Conservation (phyloP, 2,113 vertebrate genomes). For the Pardalotus punctatus region DNA sequence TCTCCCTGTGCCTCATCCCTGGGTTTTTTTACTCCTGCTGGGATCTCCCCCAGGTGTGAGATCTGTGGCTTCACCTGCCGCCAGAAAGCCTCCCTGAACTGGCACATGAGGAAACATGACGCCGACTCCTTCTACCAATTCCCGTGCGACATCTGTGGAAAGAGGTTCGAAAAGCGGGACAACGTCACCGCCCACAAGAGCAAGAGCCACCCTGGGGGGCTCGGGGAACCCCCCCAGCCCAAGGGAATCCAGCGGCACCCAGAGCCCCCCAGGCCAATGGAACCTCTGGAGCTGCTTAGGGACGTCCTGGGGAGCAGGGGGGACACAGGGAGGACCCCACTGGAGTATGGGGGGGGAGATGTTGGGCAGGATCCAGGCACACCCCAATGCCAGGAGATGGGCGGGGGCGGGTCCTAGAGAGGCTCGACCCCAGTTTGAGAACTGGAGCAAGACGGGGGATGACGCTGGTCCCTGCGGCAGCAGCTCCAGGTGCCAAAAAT, state of each 20-base stretch:
- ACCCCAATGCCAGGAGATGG: not conserved
- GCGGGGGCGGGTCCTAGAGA: not conserved
- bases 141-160: slow-evolving; percentile 80
- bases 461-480: accelerated
- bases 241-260: not conserved
- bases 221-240: accelerated
- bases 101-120: slow-evolving; percentile 84
- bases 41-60: slow-evolving; percentile 74
- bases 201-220: slow-evolving; percentile 71
- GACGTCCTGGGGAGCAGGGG: not conserved
- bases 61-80: slow-evolving; percentile 85
- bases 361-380: not conserved
- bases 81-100: slow-evolving; percentile 87
- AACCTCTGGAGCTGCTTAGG: not conserved
- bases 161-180: slow-evolving; percentile 82
- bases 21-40: accelerated
- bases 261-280: accelerated
- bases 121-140: slow-evolving; percentile 74
- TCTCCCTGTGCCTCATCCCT: not conserved
- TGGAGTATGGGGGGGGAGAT: accelerated
- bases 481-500: not conserved
- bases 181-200: slow-evolving; percentile 80
- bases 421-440: not conserved
- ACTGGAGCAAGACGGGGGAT: accelerated
- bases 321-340: not conserved